phyloP scores from a whole-genome alignment of 1,140 invertebrate genomes.

The Cherax destructor region DNA sequence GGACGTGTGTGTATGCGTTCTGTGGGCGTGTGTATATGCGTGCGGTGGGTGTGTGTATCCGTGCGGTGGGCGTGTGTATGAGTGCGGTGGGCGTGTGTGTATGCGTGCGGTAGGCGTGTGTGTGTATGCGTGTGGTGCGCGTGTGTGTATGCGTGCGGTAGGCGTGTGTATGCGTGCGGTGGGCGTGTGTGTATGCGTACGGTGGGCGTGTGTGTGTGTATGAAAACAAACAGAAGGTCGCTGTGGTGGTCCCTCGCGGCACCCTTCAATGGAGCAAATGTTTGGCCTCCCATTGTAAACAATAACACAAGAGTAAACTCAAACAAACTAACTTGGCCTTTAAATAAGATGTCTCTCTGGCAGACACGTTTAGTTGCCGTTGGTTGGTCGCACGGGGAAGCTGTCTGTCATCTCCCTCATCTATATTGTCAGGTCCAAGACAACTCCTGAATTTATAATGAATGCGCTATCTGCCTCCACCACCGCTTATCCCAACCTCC shows the following conservation, averaged over 20 bases:
- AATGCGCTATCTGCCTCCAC: conserved; percentile 3
- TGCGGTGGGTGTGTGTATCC: neutral
- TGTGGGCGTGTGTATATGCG: conserved; percentile 44
- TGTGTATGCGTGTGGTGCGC: neutral
- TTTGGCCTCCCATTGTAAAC: conserved; percentile 67
- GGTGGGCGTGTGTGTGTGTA: conserved; percentile 59
- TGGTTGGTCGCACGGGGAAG: neutral
- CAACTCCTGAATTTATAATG: neutral
- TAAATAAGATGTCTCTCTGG: conserved; percentile 66
- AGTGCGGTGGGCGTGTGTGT: neutral
- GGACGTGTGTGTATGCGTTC: no score
- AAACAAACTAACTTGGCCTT: conserved; percentile 68
- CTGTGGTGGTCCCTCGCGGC: conserved; percentile 62
- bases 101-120: neutral
- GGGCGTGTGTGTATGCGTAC: neutral
- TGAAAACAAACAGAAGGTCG: conserved; percentile 51
- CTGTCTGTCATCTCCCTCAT: neutral
- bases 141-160: conserved; percentile 1
- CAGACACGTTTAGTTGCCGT: conserved; percentile 59
- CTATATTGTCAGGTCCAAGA: neutral
- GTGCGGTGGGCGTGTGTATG: neutral
- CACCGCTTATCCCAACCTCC: conserved; percentile 15
- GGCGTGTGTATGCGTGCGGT: conserved; percentile 13
- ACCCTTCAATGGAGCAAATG: conserved; percentile 68
- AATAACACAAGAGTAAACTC: conserved; percentile 67